phyloP scores from a whole-genome alignment of 2,888 invertebrate species.

The Epicampocera succincta region DNA sequence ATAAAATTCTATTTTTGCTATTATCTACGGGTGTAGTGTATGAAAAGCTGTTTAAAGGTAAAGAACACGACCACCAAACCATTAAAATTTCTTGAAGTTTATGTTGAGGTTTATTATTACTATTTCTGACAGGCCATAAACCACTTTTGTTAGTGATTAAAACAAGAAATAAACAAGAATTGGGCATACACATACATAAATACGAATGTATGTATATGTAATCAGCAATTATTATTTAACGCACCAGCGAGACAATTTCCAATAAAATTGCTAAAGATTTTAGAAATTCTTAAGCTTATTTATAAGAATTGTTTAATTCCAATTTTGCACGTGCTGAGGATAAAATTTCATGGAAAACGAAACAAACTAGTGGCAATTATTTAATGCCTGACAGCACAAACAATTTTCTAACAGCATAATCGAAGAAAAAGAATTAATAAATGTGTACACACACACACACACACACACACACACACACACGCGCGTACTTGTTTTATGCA shows the following conservation, averaged over 20 bases:
- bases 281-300: neutral
- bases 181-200: neutral
- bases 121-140: conserved; percentile 1
- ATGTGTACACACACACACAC: neutral
- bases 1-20: conserved; percentile 31
- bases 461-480: too few relatives aligned
- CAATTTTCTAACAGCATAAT: conserved; percentile 35
- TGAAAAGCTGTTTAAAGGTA: conserved; percentile 32
- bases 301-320: conserved; percentile 7
- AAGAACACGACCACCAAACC: conserved; percentile 25
- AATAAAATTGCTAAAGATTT: conserved; percentile 19
- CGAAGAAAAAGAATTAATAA: conserved; percentile 13
- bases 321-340: conserved; percentile 58
- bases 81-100: conserved; percentile 41
- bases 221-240: conserved; percentile 1
- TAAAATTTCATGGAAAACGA: conserved; percentile 38
- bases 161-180: neutral
- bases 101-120: conserved; percentile 17
- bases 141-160: neutral
- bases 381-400: conserved; percentile 65
- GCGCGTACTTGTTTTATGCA: conserved; percentile 2
- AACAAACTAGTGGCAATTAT: conserved; percentile 35
- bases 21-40: conserved; percentile 8
- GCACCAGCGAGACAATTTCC: neutral
- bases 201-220: neutral